Evolutionary conservation across 1,140 invertebrate genomes (phyloP), one percentile per base, ranked within the genome.

Genomic region (Drosophila biarmipes): DNA sequence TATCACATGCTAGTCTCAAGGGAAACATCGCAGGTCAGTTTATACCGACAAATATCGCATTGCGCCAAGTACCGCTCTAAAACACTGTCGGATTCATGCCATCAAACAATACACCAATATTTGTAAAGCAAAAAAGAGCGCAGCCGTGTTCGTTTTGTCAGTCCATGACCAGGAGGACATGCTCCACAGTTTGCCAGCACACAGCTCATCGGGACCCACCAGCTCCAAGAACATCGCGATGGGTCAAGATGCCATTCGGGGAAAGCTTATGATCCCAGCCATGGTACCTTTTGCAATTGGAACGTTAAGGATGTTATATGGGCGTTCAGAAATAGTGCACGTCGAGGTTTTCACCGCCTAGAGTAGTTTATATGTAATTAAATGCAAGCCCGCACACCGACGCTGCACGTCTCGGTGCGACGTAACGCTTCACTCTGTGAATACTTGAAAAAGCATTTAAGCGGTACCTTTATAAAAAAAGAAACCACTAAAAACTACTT

Each of bases 231-330:
- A 14, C 49, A 59, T 10, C 31, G 34, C 19, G 21, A 51, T 5
- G n/a, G 38, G 45, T 51, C 7, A 24, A 6, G 29, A 35, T 4
- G 40, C 55, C 29, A 29, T 46, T 8, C 29, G 29, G 29, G 6
- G 6, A 31, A 46, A 57, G 14, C 55, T 46, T 4, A 46, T 58
- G 42, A 15, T 46, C 17, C 42, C 17, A 40, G 17, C 29, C 19
- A 58, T 34, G 27, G 17, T 46, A 11, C 19, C 56, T 7, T 48
- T 48, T 37, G 17, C 19, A 2, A 37, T 58, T 11, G 55, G 55
- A 3, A 57, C 42, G 8, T 14, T 46, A 12, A 57, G 56, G n/a
- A 58, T 27, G 43, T 21, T 58, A 10, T 37, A 46, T 46, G 42
- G 27, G 11, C 55, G 55, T n/a, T 29, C 34, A 2, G 42, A 49